Conservation (phyloP, 2,113 vertebrate genomes). For the Chaetodon auriga region DNA sequence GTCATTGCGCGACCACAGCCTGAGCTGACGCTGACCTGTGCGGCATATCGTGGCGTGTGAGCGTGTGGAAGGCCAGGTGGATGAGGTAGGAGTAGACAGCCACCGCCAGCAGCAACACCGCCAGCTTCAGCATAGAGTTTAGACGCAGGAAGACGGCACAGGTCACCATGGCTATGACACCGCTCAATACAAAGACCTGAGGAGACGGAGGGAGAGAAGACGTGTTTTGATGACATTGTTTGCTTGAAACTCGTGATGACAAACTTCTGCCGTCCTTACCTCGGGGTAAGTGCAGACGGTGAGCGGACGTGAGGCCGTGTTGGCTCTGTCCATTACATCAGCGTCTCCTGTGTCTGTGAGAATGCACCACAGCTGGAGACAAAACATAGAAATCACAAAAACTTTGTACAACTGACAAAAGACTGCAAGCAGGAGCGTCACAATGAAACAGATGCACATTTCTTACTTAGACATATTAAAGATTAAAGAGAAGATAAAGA, state of each 20-base stretch:
- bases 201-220: background rate
- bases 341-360: slow-evolving; percentile 87
- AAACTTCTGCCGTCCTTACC: slow-evolving; percentile 77
- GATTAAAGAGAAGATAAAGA: too few species aligned
- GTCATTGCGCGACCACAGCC: background rate
- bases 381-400: slow-evolving; percentile 8
- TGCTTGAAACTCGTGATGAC: background rate
- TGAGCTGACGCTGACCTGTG: slow-evolving; percentile 51
- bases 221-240: background rate
- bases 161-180: slow-evolving; percentile 96
- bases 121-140: slow-evolving; percentile 95
- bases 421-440: background rate
- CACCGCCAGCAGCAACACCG: slow-evolving; percentile 91
- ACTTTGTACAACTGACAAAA: background rate
- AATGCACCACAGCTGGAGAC: slow-evolving; percentile 92
- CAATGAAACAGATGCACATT: background rate
- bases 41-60: slow-evolving; percentile 71
- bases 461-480: too few species aligned
- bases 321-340: slow-evolving; percentile 79
- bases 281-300: slow-evolving; percentile 93
- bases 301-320: slow-evolving; percentile 47
- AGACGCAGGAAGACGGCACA: slow-evolving; percentile 96
- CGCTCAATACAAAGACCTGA: slow-evolving; percentile 94
- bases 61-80: slow-evolving; percentile 89
- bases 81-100: slow-evolving; percentile 91